Evolutionary conservation across 2,797 vertebrate species (phyloP), one percentile per base, ranked within the genome.

Genomic region (Hemitrygon akajei): DNA sequence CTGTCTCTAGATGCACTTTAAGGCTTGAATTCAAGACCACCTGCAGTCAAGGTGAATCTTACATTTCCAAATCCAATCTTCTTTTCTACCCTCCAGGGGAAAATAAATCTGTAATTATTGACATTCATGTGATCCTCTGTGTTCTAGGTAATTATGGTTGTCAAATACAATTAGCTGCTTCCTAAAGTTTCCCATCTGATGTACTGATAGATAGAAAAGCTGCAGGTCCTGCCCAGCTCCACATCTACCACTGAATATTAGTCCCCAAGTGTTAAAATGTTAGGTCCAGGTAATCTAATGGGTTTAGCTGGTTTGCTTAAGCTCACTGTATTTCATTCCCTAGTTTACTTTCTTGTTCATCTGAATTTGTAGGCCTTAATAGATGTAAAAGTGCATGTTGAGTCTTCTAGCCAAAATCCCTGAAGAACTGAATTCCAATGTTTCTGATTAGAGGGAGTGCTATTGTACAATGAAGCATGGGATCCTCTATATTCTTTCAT

Each of bases 91-190:
- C 94, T 84, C 93, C 63, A 22, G 94, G 95, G 94, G 0, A 3
- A 94, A 94, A 95, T 95, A 95, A 95, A 4, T 94, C 94, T 95
- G 94, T 95, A 96, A 95, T 96, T 95, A 96, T 1, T 94, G 94
- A 95, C 93, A 94, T 95, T 95, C 95, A 95, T 95, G 95, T 95
- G 95, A 95, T 96, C 95, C 95, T 96, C 95, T 96, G 71, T 95
- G 94, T 96, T 95, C 95, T 94, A 91, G 96, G 95, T 96, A 96
- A 96, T 96, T 96, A 96, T 96, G 96, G 95, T 95, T 96, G 96
- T 96, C 96, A 96, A 94, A 96, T 96, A 95, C 95, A 96, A 94
- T 97, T 96, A 96, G 95, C 66, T 89, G 95, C 95, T 95, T 94
- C 94, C 94, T 93, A 95, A 47, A 93, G 94, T 95, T 96, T 94